A percentile compares a stretch with the other conserved stretches of the same genome.
Evolutionary conservation across 2,797 vertebrate genomes (phyloP).

Genomic region (Helostoma temminkii): DNA sequence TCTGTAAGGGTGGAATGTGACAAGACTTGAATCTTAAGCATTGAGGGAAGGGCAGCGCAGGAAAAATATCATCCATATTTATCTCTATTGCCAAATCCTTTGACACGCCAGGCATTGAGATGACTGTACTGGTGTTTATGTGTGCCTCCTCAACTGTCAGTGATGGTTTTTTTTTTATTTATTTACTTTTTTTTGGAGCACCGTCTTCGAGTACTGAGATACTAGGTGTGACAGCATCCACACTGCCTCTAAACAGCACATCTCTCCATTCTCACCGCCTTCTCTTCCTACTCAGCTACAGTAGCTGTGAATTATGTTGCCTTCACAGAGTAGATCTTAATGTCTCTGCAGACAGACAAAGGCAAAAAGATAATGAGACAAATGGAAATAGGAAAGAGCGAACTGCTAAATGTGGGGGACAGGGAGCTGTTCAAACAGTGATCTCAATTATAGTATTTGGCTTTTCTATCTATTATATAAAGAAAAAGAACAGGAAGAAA

Average conservation of each 20-base stretch:
- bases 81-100: slow-evolving; percentile 35
- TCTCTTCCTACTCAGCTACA: slow-evolving; percentile 28
- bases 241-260: slow-evolving; percentile 21
- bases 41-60: background rate
- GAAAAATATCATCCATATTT: slow-evolving; percentile 49
- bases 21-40: slow-evolving; percentile 18
- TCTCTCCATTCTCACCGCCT: background rate
- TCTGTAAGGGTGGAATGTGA: slow-evolving; percentile 16
- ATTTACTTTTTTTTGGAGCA: slow-evolving; percentile 28
- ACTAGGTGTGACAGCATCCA: slow-evolving; percentile 48
- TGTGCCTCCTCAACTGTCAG: slow-evolving; percentile 31
- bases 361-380: slow-evolving; percentile 46
- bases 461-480: slow-evolving; percentile 19
- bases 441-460: slow-evolving; percentile 8
- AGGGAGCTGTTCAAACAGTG: slow-evolving; percentile 7
- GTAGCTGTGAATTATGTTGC: slow-evolving; percentile 46
- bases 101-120: slow-evolving; percentile 51
- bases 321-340: slow-evolving; percentile 43
- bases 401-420: slow-evolving; percentile 18
- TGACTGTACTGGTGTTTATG: slow-evolving; percentile 8
- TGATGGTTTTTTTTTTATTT: slow-evolving; percentile 32
- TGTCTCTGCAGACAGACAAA: slow-evolving; percentile 50
- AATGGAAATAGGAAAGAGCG: slow-evolving; percentile 10
- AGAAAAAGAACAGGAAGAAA: slow-evolving; percentile 31
- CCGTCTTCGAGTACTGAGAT: slow-evolving; percentile 37